phyloP scores from a whole-genome alignment of 1,140 invertebrate species.

The Zaprionus davidi region DNA sequence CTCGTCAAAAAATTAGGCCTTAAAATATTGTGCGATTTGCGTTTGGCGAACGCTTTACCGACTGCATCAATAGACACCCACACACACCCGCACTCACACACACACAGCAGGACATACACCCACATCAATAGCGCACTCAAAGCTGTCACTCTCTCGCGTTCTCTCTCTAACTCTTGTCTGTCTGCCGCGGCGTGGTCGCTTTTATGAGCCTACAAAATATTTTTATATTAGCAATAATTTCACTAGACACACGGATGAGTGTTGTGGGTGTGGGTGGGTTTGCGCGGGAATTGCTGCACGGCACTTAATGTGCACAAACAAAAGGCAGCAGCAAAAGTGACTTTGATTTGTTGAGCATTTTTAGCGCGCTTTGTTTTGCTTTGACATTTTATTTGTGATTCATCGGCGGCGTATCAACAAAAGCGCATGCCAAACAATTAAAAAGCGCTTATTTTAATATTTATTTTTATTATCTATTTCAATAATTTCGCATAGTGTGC shows the following conservation, averaged over 20 bases:
- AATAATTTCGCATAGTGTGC: slow-evolving; percentile 33
- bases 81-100: slow-evolving; percentile 29
- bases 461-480: slow-evolving; percentile 66
- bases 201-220: slow-evolving; percentile 80
- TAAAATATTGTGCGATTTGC: slow-evolving; percentile 79
- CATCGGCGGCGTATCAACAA: slow-evolving; percentile 53
- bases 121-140: slow-evolving; percentile 20
- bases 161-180: background rate
- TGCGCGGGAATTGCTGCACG: slow-evolving; percentile 20
- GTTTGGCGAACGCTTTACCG: slow-evolving; percentile 38
- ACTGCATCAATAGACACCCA: slow-evolving; percentile 48
- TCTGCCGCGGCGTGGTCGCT: slow-evolving; percentile 45
- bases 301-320: slow-evolving; percentile 45
- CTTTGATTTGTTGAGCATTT: slow-evolving; percentile 65
- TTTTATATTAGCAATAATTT: slow-evolving; percentile 83
- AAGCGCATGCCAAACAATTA: slow-evolving; percentile 57
- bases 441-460: slow-evolving; percentile 74
- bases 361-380: slow-evolving; percentile 51
- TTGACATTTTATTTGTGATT: slow-evolving; percentile 67
- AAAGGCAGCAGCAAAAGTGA: slow-evolving; percentile 45
- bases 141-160: slow-evolving; percentile 9
- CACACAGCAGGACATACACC: slow-evolving; percentile 29
- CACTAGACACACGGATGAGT: slow-evolving; percentile 63
- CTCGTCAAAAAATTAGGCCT: slow-evolving; percentile 83
- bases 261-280: slow-evolving; percentile 27